Evolutionary conservation across 2,888 invertebrate species (phyloP).

Genomic region (Oscheius sp.): DNA sequence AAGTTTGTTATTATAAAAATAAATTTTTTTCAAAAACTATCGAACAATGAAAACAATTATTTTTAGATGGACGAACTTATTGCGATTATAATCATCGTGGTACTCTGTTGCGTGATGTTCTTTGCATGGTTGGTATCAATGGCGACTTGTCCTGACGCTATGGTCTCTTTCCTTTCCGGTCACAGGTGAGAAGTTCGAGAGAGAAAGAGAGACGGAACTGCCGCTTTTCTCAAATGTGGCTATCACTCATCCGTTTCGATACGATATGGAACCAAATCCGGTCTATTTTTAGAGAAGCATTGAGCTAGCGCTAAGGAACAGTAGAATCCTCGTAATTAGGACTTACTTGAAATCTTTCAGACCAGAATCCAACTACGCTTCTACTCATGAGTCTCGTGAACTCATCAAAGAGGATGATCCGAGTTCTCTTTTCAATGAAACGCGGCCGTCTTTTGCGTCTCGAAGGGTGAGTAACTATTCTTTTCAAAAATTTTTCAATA

Average conservation of each 20-base stretch:
- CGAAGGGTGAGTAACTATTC: background rate
- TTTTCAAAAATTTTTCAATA: background rate
- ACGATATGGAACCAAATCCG: no score
- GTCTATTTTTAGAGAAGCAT: no score
- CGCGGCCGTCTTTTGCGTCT: conserved; percentile 6
- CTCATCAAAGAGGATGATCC: conserved; percentile 52
- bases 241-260: no score
- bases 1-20: background rate
- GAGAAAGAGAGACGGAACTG: no score
- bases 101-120: conserved; percentile 66
- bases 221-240: background rate
- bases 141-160: conserved; percentile 66
- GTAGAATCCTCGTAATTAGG: no score
- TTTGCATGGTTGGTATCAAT: conserved; percentile 66
- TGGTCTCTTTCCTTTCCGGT: conserved; percentile 63
- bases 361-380: conserved; percentile 42
- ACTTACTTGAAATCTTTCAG: conserved; percentile 34
- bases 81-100: conserved; percentile 64
- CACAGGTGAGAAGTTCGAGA: conserved; percentile 39
- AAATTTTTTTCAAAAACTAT: background rate
- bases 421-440: conserved; percentile 4
- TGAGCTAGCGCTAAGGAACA: no score
- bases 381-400: conserved; percentile 58
- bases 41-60: background rate
- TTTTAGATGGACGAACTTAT: conserved; percentile 63